Percentiles rank a stretch among this genome's conserved stretches.
Conservation (phyloP, 2,888 invertebrate species). For the Trissoscelio sp. region DNA sequence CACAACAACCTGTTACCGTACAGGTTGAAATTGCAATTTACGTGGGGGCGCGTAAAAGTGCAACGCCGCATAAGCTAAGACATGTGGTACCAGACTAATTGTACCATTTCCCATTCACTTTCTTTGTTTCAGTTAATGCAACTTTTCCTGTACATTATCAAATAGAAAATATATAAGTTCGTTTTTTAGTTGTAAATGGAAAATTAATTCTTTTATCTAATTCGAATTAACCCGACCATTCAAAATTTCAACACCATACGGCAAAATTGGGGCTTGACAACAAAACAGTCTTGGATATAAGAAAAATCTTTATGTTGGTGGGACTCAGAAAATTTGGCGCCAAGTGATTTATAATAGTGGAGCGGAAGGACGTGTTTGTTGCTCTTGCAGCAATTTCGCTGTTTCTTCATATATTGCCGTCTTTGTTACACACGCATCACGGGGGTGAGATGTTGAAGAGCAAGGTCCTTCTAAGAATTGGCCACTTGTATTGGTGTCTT, state of each 20-base stretch:
- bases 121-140: too few species aligned
- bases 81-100: too few species aligned
- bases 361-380: constrained; percentile 49
- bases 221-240: too few species aligned
- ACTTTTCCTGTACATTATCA: too few species aligned
- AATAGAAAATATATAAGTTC: too few species aligned
- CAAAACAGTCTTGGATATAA: neutral
- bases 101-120: too few species aligned
- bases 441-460: constrained; percentile 57
- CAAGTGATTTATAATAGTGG: constrained; percentile 53
- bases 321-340: constrained; percentile 53
- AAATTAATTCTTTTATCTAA: too few species aligned
- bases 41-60: constrained; percentile 43
- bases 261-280: too few species aligned
- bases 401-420: constrained; percentile 18
- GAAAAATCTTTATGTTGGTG: constrained; percentile 22
- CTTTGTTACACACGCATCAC: constrained; percentile 37
- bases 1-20: constrained; percentile 55
- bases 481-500: constrained; percentile 56
- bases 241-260: too few species aligned
- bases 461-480: constrained; percentile 55
- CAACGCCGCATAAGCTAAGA: constrained; percentile 2
- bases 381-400: constrained; percentile 52
- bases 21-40: constrained; percentile 61
- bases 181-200: too few species aligned